Conservation (phyloP, 1,140 invertebrate species). For the Trichogramma pretiosum region DNA sequence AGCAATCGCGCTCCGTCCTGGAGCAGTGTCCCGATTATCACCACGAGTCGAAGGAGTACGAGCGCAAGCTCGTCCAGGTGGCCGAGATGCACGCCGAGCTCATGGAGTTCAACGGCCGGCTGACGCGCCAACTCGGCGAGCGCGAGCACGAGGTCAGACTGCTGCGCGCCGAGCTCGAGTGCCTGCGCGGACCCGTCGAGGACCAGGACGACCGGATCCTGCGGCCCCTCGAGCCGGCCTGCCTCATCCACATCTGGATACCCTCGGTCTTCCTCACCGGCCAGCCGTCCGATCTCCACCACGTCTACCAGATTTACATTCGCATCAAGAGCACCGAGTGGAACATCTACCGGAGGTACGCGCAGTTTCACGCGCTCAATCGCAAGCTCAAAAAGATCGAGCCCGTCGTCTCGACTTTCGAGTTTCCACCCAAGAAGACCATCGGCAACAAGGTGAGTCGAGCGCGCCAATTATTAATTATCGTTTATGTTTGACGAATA, state of each 20-base stretch:
- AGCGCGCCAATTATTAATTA: no score
- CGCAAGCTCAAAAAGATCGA: slow-evolving; percentile 73
- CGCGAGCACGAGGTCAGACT: no score
- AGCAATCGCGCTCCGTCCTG: no score
- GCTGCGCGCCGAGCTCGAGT: slow-evolving; percentile 58
- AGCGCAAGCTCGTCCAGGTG: slow-evolving; percentile 84
- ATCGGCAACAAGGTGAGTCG: slow-evolving; percentile 73
- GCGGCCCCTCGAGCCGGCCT: no score
- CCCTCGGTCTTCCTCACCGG: slow-evolving; percentile 83
- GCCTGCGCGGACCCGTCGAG: slow-evolving; percentile 57
- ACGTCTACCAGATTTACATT: slow-evolving; percentile 82
- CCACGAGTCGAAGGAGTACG: slow-evolving; percentile 73
- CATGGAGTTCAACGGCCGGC: slow-evolving; percentile 82
- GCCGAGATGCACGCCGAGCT: slow-evolving; percentile 94
- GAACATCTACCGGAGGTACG: slow-evolving; percentile 87
- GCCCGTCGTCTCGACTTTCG: slow-evolving; percentile 65
- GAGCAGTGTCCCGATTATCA: slow-evolving; percentile 47
- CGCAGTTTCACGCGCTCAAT: slow-evolving; percentile 80
- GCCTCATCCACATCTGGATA: slow-evolving; percentile 81
- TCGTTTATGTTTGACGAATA: no score
- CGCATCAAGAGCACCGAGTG: slow-evolving; percentile 81
- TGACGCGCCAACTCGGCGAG: slow-evolving; percentile 39
- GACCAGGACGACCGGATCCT: no score
- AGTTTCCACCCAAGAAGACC: slow-evolving; percentile 91
- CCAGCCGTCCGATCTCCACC: slow-evolving; percentile 63